phyloP scores from a whole-genome alignment of 2,797 vertebrate genomes.

The Tapirus indicus region DNA sequence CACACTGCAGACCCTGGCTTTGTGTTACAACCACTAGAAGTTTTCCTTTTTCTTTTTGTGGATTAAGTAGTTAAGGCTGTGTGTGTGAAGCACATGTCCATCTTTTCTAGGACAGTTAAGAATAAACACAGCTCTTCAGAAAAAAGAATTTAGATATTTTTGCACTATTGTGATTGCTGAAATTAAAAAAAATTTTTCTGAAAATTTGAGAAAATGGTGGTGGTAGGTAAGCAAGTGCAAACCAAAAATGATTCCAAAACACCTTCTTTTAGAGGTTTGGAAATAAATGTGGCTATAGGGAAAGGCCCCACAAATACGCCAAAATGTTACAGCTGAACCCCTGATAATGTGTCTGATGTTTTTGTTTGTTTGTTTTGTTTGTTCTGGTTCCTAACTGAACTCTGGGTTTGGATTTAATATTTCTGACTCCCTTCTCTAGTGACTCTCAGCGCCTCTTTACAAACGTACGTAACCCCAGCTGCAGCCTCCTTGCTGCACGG shows the following conservation, averaged over 20 bases:
- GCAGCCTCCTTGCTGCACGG: neutral
- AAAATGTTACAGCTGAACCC: neutral
- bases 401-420: neutral
- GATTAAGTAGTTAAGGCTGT: neutral
- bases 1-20: constrained; percentile 1
- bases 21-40: neutral
- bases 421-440: neutral
- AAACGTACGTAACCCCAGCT: neutral
- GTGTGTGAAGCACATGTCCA: neutral
- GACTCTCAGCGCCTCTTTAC: neutral
- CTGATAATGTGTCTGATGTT: neutral
- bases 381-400: neutral
- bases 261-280: neutral
- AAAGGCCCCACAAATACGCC: neutral
- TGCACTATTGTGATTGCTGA: constrained; percentile 15
- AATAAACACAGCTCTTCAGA: constrained; percentile 51
- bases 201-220: constrained; percentile 47
- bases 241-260: neutral
- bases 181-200: neutral
- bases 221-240: neutral
- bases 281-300: no score
- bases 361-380: neutral
- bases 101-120: neutral
- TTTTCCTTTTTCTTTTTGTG: constrained; percentile 50
- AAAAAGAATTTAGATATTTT: constrained; percentile 39